phyloP scores from a whole-genome alignment of 2,888 invertebrate genomes.

The Agriotes lineatus region DNA sequence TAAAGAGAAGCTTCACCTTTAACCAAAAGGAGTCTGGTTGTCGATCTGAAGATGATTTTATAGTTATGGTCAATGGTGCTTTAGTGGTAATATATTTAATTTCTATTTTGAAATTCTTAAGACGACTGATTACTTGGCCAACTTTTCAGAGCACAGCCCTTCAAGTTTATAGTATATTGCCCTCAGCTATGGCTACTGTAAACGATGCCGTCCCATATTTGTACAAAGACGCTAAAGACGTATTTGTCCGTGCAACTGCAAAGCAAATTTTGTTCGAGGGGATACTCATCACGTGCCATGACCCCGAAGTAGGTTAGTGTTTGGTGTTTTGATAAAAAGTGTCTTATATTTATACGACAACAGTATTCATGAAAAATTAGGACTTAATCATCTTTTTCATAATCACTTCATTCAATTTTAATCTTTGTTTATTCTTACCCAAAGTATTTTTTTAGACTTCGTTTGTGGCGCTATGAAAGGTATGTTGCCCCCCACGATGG shows the following conservation, averaged over 20 bases:
- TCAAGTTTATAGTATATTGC: slow-evolving; percentile 42
- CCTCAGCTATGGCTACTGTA: slow-evolving; percentile 39
- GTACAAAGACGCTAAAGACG: slow-evolving; percentile 67
- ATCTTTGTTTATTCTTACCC: slow-evolving; percentile 1
- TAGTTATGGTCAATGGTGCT: slow-evolving; percentile 71
- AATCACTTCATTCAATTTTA: background rate
- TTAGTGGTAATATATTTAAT: slow-evolving; percentile 67
- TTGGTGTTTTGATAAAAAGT: no score
- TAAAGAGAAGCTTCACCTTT: slow-evolving; percentile 69
- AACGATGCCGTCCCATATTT: slow-evolving; percentile 68
- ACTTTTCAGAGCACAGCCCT: slow-evolving; percentile 52
- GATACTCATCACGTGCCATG: slow-evolving; percentile 63
- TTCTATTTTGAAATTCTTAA: background rate
- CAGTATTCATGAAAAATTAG: no score
- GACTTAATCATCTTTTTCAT: no score
- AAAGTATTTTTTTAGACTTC: slow-evolving; percentile 49
- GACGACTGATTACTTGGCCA: background rate
- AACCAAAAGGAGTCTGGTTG: slow-evolving; percentile 67
- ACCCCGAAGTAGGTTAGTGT: slow-evolving; percentile 66
- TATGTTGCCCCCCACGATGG: slow-evolving; percentile 64
- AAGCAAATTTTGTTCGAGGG: slow-evolving; percentile 73
- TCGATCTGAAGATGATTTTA: slow-evolving; percentile 67
- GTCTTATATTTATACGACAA: no score
- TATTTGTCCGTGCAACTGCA: slow-evolving; percentile 69
- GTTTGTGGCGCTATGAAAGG: slow-evolving; percentile 57